A percentile compares a stretch with the other conserved stretches of the same genome.
Evolutionary conservation across 2,888 invertebrate genomes (phyloP).

Genomic region (Pteria penguin): DNA sequence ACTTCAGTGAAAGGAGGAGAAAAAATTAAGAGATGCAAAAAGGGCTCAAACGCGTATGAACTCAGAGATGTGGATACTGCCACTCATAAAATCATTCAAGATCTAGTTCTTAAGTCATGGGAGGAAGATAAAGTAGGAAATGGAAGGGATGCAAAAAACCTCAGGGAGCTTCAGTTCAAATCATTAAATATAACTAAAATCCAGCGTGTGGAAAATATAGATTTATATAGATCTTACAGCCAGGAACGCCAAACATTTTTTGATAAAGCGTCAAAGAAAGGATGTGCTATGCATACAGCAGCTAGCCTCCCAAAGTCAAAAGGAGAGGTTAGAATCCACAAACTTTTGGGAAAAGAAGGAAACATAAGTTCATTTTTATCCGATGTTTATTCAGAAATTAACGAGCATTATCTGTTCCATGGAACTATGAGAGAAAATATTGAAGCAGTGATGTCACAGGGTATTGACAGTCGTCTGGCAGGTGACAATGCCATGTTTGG

Average conservation of each 20-base stretch:
- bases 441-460: constrained; percentile 50
- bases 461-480: constrained; percentile 52
- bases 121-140: constrained; percentile 50
- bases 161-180: constrained; percentile 37
- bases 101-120: constrained; percentile 57
- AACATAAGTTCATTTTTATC: not conserved
- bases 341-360: constrained; percentile 7
- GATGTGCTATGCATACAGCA: constrained; percentile 24
- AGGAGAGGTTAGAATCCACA: constrained; percentile 26
- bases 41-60: constrained; percentile 10
- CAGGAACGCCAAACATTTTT: constrained; percentile 53
- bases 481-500: constrained; percentile 58
- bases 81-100: constrained; percentile 48
- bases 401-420: constrained; percentile 60
- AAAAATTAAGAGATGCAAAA: constrained; percentile 17
- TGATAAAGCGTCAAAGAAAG: constrained; percentile 41
- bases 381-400: constrained; percentile 54
- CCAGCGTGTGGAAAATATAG: constrained; percentile 65
- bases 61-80: constrained; percentile 47
- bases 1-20: constrained; percentile 9
- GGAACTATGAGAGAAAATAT: constrained; percentile 51
- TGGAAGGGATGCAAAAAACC: constrained; percentile 60
- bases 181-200: constrained; percentile 59
- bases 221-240: constrained; percentile 58
- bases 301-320: constrained; percentile 27